phyloP scores from a whole-genome alignment of 2,113 vertebrate species.

The Genyomyrus donnyi region DNA sequence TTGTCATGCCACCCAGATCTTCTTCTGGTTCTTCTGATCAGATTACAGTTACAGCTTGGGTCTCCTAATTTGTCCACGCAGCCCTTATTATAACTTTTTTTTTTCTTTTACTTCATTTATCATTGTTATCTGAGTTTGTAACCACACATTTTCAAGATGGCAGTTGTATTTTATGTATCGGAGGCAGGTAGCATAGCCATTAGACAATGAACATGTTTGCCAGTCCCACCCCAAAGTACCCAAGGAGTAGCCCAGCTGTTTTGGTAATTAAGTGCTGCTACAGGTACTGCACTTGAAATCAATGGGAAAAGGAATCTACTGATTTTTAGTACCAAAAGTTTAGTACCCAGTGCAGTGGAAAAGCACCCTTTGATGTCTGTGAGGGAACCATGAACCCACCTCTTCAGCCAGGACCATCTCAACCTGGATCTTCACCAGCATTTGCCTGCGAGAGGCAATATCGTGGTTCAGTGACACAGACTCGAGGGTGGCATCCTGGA shows the following conservation, averaged over 20 bases:
- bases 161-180: background rate
- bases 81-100: background rate
- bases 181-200: background rate
- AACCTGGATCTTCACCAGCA: slow-evolving; percentile 54
- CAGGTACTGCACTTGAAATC: background rate
- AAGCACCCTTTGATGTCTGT: background rate
- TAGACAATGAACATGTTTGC: background rate
- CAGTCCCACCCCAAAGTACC: background rate
- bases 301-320: background rate
- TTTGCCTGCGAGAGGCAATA: slow-evolving; percentile 46
- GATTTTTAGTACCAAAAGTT: background rate
- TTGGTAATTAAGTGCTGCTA: background rate
- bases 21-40: background rate
- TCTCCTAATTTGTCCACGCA: background rate
- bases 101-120: background rate
- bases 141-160: background rate
- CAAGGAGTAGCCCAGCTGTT: background rate
- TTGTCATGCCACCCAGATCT: background rate
- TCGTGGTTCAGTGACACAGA: slow-evolving; percentile 48
- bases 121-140: background rate
- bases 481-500: slow-evolving; percentile 41
- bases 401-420: slow-evolving; percentile 54
- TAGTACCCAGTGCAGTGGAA: background rate
- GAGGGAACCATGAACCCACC: slow-evolving; percentile 42
- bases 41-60: background rate